Base-by-base conservation (phyloP, 2,113 vertebrate species). In the Trogon surrucura region DNA sequence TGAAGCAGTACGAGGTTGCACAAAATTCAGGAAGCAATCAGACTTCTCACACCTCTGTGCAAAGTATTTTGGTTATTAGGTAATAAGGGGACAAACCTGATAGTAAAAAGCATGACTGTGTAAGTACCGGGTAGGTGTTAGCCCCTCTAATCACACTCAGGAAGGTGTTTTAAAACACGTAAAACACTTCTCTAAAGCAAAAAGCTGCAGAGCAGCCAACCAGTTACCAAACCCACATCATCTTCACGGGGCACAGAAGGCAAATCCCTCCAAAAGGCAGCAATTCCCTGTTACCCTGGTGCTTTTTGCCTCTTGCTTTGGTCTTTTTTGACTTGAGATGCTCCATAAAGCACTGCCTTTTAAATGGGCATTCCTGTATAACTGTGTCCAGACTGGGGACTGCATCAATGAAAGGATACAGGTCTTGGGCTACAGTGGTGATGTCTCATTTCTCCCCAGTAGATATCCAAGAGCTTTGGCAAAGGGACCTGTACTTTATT, bases 211-310 rank as follows among this genome's bases (percentile, higher is more conserved):
- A 69, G 54, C n/a, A 57, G 60, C 13, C 67, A 25, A 45, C 6
- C 25, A 8, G 38, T 21, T 67, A 27, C 38, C 36, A 51, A 78
- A 70, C 18, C 1, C n/a, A 61, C 51, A n/a, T 74, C 57, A 12
- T 51, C 48, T 34, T 73, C 36, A 41, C 1, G 0, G 53, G 14
- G 5, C 17, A 1, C 17, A 41, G 69, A 70, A 56, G 65, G 73
- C 54, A 70, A 69, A 26, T 3, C 19, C 19, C 34, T 67, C 51
- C 36, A 47, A 50, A 82, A 71, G 8, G 25, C 53, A 66, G 13
- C 3, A 50, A 47, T 23, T 50, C 44, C 50, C n/a, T 23, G 8
- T 30, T 2, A 0, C 25, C 30, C 29, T 3, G 0, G 9, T 5
- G 6, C 11, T 54, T 88, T 85, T 62, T 67, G 23, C 22, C 26